Evolutionary conservation across 2,113 vertebrate genomes (phyloP), one percentile per base, ranked within the genome.

Genomic region (western clawed frog (Xenopus tropicalis)): DNA sequence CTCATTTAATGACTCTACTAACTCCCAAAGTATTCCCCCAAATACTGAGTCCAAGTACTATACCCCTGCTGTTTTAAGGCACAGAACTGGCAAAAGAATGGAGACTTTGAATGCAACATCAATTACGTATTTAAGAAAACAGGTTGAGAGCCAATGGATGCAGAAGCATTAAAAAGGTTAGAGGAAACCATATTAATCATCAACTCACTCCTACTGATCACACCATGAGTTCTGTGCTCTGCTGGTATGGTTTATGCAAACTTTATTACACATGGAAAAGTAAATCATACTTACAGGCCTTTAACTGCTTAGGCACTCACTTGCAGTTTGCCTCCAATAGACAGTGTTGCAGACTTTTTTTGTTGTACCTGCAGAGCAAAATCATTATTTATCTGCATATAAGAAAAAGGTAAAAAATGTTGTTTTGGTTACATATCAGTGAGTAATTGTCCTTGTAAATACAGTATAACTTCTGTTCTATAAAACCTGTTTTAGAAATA

Each of bases 71-170:
- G 72, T 67, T 69, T 74, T 74, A 67, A 66, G 52, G 63, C 63
- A 24, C 61, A 52, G 46, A 72, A 54, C 54, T 67, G 64, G 64
- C 54, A 61, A 48, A 24, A 61, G 57, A 67, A 37, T 29, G 72
- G 63, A 67, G 64, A 58, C 54, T 51, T 46, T 52, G 23, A 69
- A 68, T 58, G 57, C 46, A 61, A 61, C 65, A 74, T 68, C 65
- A 37, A 74, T 74, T 48, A 74, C 72, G 72, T 69, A 42, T 61
- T 74, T 74, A 74, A 74, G 57, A 61, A 74, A 74, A 74, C 65
- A 74, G 57, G 9, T 44, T 51, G 43, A 4, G 65, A 44, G 72
- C 72, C 72, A 74, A 61, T 23, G 20, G 13, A 52, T 23, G 56
- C 71, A 67, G 54, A 54, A 48, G 63, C 14, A 29, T n/a, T 11